Conservation (phyloP, 2,797 vertebrate species). For the Aselliscus stoliczkanus region DNA sequence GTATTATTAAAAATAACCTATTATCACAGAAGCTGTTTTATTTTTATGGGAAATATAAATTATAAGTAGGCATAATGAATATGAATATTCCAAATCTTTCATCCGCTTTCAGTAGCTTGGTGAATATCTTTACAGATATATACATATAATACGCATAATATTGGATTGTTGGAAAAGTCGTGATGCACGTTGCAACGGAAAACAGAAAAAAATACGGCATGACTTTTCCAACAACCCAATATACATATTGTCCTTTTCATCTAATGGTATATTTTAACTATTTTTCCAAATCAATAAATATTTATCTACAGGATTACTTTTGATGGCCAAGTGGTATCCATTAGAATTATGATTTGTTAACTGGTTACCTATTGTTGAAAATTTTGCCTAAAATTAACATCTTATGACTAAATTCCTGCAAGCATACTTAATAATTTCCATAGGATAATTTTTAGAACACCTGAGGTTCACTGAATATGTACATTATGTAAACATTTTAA, state of each 20-base stretch:
- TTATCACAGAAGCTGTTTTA: background rate
- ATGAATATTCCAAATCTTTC: background rate
- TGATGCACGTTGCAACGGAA: too few species aligned
- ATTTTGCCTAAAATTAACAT: background rate
- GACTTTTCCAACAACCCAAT: too few species aligned
- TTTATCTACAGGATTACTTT: background rate
- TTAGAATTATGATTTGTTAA: background rate
- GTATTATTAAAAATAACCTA: background rate
- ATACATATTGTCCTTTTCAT: background rate
- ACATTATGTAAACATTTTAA: background rate
- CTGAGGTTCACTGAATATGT: background rate
- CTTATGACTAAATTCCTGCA: background rate
- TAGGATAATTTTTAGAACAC: background rate
- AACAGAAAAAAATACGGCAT: too few species aligned
- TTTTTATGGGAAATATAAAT: background rate
- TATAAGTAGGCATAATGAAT: background rate
- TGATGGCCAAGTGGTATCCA: background rate
- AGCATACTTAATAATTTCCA: background rate
- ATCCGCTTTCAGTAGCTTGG: background rate
- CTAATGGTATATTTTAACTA: background rate
- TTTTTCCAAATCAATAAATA: background rate
- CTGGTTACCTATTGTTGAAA: background rate
- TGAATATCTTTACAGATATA: background rate
- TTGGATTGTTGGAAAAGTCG: too few species aligned
- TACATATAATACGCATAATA: background rate